Evolutionary conservation across 2,888 invertebrate genomes (phyloP).

Genomic region (Argyresthia goedartella): DNA sequence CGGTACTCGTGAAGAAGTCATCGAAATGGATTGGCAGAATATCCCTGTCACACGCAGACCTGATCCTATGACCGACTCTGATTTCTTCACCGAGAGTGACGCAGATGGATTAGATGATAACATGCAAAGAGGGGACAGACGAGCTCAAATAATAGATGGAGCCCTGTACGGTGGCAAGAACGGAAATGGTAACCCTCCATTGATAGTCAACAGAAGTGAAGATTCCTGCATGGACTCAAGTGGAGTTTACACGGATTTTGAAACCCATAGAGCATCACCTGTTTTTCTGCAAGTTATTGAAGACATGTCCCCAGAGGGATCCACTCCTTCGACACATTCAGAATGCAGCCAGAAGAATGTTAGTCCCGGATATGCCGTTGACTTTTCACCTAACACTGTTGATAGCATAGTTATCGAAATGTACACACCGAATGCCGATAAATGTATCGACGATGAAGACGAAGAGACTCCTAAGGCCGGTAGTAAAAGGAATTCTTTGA

Average conservation of each 20-base stretch:
- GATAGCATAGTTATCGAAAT: slow-evolving; percentile 30
- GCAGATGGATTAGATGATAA: slow-evolving; percentile 86
- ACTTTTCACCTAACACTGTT: slow-evolving; percentile 7
- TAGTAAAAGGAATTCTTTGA: slow-evolving; percentile 57
- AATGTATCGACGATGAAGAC: slow-evolving; percentile 25
- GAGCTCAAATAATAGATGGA: slow-evolving; percentile 89
- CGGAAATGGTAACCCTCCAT: slow-evolving; percentile 65
- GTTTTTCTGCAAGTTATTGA: slow-evolving; percentile 73
- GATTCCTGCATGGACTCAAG: slow-evolving; percentile 91
- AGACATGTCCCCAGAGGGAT: slow-evolving; percentile 76
- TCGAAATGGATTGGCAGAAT: slow-evolving; percentile 70
- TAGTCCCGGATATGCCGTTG: slow-evolving; percentile 36
- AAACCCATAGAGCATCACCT: slow-evolving; percentile 72
- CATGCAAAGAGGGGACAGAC: slow-evolving; percentile 78
- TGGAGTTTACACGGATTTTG: slow-evolving; percentile 89
- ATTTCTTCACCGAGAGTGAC: slow-evolving; percentile 92
- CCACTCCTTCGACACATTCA: slow-evolving; percentile 67
- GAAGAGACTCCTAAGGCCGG: slow-evolving; percentile 47
- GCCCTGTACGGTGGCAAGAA: slow-evolving; percentile 85
- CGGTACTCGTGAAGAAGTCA: slow-evolving; percentile 61
- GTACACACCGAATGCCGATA: slow-evolving; percentile 14
- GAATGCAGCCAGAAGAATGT: slow-evolving; percentile 63
- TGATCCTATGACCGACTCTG: slow-evolving; percentile 92
- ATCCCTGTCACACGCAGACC: slow-evolving; percentile 76
- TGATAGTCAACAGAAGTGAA: slow-evolving; percentile 72